phyloP scores from a whole-genome alignment of 2,113 vertebrate genomes.

The Scomber colias region DNA sequence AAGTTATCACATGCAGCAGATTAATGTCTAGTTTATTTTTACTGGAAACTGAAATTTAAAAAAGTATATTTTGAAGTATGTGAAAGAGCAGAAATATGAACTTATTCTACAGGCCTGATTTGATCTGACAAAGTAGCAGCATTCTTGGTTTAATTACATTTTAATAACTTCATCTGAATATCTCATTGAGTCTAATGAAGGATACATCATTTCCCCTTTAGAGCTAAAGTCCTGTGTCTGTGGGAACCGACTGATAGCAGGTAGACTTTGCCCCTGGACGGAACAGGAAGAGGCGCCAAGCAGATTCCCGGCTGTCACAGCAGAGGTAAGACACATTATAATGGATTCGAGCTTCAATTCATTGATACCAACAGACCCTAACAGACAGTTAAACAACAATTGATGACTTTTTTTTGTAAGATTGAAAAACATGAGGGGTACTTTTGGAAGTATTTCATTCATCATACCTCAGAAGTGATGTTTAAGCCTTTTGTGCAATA shows the following conservation, averaged over 20 bases:
- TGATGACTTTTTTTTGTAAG: slow-evolving; percentile 15
- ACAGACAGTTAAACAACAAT: slow-evolving; percentile 24
- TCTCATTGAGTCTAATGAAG: slow-evolving; percentile 68
- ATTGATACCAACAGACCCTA: slow-evolving; percentile 34
- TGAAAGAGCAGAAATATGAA: slow-evolving; percentile 3
- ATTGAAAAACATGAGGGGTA: background rate
- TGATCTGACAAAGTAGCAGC: slow-evolving; percentile 40
- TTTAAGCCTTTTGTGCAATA: background rate
- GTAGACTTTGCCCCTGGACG: slow-evolving; percentile 77
- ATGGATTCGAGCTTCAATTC: slow-evolving; percentile 5
- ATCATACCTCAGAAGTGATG: background rate
- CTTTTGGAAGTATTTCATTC: background rate
- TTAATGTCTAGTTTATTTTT: slow-evolving; percentile 15
- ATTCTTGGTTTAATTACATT: slow-evolving; percentile 48
- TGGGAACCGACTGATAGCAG: slow-evolving; percentile 72
- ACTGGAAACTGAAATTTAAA: slow-evolving; percentile 14
- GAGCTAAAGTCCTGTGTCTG: slow-evolving; percentile 71
- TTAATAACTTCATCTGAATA: slow-evolving; percentile 62
- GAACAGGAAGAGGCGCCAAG: slow-evolving; percentile 60
- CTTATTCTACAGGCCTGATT: slow-evolving; percentile 21
- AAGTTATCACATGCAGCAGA: background rate
- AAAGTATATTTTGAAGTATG: background rate
- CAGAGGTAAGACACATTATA: slow-evolving; percentile 63
- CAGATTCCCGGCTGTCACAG: slow-evolving; percentile 34
- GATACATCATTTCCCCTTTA: slow-evolving; percentile 44